phyloP scores from a whole-genome alignment of 2,888 invertebrate genomes.

The Micoletzkya japonica region DNA sequence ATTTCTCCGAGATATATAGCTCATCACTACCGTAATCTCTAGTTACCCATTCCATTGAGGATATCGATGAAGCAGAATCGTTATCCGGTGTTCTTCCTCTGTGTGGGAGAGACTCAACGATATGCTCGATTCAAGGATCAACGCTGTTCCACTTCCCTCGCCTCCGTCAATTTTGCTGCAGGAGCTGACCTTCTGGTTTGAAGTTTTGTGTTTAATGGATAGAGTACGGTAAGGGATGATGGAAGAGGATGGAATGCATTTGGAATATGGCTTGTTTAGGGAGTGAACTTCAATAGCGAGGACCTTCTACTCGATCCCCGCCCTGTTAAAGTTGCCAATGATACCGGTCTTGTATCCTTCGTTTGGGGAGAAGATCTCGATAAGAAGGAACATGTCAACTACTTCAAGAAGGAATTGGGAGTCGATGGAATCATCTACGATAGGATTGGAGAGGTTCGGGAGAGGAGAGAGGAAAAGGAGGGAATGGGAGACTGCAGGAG shows the following conservation, averaged over 20 bases:
- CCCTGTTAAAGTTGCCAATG: conserved; percentile 71
- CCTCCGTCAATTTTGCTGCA: conserved; percentile 59
- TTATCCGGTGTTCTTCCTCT: conserved; percentile 93
- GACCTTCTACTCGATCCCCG: conserved; percentile 78
- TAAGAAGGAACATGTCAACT: conserved; percentile 78
- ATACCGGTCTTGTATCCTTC: conserved; percentile 83
- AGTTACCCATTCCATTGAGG: conserved; percentile 64
- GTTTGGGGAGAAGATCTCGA: conserved; percentile 98
- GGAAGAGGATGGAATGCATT: neutral
- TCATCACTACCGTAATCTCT: neutral
- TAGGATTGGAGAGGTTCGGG: conserved; percentile 68
- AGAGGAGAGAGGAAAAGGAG: neutral
- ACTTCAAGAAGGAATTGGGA: conserved; percentile 85
- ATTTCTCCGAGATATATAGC: neutral
- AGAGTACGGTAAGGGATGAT: neutral
- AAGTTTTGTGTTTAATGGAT: neutral
- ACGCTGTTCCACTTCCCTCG: conserved; percentile 47
- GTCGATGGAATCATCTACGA: conserved; percentile 96
- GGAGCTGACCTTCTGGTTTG: conserved; percentile 48
- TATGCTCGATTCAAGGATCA: conserved; percentile 76
- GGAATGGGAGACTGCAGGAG: conserved; percentile 31
- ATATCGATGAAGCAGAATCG: conserved; percentile 90
- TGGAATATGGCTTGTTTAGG: conserved; percentile 63
- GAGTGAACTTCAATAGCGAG: conserved; percentile 89
- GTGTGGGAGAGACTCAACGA: conserved; percentile 75